Percentiles rank a stretch among this genome's conserved stretches.
Conservation (phyloP, 2,797 vertebrate species). For the Kryptolebias ocellatus region DNA sequence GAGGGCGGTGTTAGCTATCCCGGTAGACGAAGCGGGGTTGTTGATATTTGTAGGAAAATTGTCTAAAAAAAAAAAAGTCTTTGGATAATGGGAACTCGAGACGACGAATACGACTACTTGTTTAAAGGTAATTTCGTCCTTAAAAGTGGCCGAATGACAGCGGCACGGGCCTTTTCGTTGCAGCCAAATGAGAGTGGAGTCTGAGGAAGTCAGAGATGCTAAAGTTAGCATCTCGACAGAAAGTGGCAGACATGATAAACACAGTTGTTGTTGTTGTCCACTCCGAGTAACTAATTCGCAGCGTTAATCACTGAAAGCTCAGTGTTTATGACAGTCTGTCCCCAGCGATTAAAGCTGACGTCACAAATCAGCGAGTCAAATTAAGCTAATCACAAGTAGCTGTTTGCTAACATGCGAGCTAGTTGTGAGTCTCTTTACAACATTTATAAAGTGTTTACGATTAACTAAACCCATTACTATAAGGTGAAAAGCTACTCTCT, state of each 20-base stretch:
- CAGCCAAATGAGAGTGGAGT: conserved; percentile 26
- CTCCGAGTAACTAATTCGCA: background rate
- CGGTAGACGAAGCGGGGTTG: conserved; percentile 24
- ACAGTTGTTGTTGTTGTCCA: conserved; percentile 2
- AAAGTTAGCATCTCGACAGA: conserved; percentile 60
- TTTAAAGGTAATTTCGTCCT: conserved; percentile 74
- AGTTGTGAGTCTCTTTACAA: no score
- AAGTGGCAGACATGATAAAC: conserved; percentile 6
- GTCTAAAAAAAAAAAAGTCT: conserved; percentile 19
- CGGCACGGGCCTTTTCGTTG: background rate
- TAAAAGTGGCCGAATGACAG: background rate
- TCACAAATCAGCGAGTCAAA: background rate
- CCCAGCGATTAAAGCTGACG: no score
- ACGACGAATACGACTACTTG: conserved; percentile 82
- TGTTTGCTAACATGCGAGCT: background rate
- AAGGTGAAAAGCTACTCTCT: no score
- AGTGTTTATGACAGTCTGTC: background rate
- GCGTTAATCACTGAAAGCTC: background rate
- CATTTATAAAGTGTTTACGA: no score
- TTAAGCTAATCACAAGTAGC: background rate
- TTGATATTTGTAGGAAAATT: conserved; percentile 36
- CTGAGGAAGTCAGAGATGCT: conserved; percentile 64
- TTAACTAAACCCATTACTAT: no score
- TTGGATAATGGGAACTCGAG: conserved; percentile 74
- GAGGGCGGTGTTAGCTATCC: conserved; percentile 53